A percentile compares a stretch with the other conserved stretches of the same genome.
Conservation (phyloP, 2,113 vertebrate species). For the Coturnix japonica region DNA sequence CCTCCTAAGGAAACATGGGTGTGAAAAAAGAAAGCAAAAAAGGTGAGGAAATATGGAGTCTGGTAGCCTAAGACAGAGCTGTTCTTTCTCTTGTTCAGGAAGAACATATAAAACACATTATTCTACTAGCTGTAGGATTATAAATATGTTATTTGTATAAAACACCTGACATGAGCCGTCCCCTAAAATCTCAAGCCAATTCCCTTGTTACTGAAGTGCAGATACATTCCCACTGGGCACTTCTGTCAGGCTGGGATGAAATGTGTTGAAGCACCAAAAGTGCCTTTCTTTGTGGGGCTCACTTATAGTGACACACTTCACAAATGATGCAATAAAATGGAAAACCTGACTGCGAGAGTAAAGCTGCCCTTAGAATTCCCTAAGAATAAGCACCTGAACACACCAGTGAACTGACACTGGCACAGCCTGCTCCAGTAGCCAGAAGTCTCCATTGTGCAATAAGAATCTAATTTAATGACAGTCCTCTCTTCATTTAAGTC, state of each 20-base stretch:
- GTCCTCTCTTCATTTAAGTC: background rate
- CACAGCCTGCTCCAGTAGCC: background rate
- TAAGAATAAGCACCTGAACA: background rate
- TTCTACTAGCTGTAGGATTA: background rate
- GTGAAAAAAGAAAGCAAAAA: background rate
- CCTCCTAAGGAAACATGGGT: background rate
- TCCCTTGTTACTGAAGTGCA: background rate
- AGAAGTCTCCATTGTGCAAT: background rate
- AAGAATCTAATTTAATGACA: background rate
- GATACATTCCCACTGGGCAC: accelerated
- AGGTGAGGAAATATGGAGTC: background rate
- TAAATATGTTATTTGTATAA: background rate
- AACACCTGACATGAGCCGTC: background rate
- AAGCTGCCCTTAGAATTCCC: too few relatives aligned
- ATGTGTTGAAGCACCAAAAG: accelerated
- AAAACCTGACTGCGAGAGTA: background rate
- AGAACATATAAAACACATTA: background rate
- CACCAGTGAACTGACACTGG: background rate
- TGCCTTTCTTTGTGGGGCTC: background rate
- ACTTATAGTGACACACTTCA: background rate
- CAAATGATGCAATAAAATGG: background rate
- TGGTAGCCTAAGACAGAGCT: background rate
- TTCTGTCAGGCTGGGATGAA: background rate
- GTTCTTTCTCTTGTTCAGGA: background rate
- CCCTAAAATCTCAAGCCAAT: background rate